Conservation (phyloP, 2,113 vertebrate genomes). For the Semicossyphus pulcher region DNA sequence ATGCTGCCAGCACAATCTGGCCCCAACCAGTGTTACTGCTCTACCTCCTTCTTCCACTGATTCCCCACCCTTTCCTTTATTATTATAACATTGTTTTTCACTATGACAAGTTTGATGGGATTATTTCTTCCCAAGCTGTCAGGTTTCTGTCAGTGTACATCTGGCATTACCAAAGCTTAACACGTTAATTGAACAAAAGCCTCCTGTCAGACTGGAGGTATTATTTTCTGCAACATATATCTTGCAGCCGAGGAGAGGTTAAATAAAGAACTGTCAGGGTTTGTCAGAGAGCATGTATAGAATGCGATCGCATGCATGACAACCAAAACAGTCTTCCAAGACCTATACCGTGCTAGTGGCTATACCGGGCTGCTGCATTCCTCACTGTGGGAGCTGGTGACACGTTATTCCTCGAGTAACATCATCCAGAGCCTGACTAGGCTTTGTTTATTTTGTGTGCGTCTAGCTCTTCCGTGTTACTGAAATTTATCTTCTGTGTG, state of each 20-base stretch:
- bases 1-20: constrained; percentile 21
- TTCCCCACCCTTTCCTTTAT: neutral
- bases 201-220: constrained; percentile 27
- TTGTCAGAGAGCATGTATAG: constrained; percentile 19
- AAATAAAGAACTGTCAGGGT: constrained; percentile 40
- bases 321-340: constrained; percentile 46
- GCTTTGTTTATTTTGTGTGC: constrained; percentile 62
- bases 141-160: constrained; percentile 47
- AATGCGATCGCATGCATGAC: constrained; percentile 9
- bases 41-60: constrained; percentile 4
- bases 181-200: constrained; percentile 59
- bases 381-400: constrained; percentile 49
- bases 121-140: constrained; percentile 28
- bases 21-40: neutral
- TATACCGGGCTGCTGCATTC: constrained; percentile 47
- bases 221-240: constrained; percentile 38
- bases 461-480: constrained; percentile 46
- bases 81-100: neutral
- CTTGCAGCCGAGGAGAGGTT: constrained; percentile 26
- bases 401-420: constrained; percentile 74
- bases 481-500: constrained; percentile 61
- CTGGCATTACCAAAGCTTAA: constrained; percentile 51
- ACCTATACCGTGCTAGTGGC: too few species aligned
- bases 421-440: constrained; percentile 57
- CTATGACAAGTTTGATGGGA: constrained; percentile 15